Base-by-base conservation (phyloP, 2,888 invertebrate genomes). In the Himalopsyche anomala region DNA sequence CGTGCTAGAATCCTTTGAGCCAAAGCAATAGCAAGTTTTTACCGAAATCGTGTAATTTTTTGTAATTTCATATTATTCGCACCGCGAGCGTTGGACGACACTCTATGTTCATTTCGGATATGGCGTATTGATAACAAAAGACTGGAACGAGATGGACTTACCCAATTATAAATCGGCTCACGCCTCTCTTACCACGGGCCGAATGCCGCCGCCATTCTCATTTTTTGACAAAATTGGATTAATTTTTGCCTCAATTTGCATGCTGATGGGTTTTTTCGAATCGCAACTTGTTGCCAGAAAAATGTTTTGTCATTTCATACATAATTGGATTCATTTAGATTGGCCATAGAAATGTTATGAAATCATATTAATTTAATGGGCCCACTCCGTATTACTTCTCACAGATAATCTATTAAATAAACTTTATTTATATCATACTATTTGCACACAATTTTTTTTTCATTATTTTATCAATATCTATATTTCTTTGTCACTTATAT, bases 211-310 rank as follows among this genome's bases (percentile, higher is more conserved):
- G 62, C 80, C 62, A 40, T 55, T 55, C 45, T 51, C 82, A 45
- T 74, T 82, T 85, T 85, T 62, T 80, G 45, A 62, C 62, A 81
- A 36, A 82, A 85, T 85, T 69, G 42, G 85, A 85, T 85, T 85
- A 85, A 81, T 85, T 81, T 69, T 51, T 81, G 69, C 81, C 74
- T 42, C 85, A 85, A 85, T 85, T 81, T 85, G 54, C 85, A 81
- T 54, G 56, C 15, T 84, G 84, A 84, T 81, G 82, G 19, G 54
- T 62, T 17, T 56, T 40, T 56, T 74, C 56, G 62, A 69, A 54
- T 51, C 82, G 45, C 54, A 45, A 84, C 84, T 84, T 84, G 84
- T 84, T 84, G 84, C 84, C 79, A 84, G 45, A 84, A 81, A 62
- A 84, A 42, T 80, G 80, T 51, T 74, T 74, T 38, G 36, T 38